Evolutionary conservation across 2,113 vertebrate species (phyloP), one percentile per base, ranked within the genome.

Genomic region (Hydrolagus affinis): DNA sequence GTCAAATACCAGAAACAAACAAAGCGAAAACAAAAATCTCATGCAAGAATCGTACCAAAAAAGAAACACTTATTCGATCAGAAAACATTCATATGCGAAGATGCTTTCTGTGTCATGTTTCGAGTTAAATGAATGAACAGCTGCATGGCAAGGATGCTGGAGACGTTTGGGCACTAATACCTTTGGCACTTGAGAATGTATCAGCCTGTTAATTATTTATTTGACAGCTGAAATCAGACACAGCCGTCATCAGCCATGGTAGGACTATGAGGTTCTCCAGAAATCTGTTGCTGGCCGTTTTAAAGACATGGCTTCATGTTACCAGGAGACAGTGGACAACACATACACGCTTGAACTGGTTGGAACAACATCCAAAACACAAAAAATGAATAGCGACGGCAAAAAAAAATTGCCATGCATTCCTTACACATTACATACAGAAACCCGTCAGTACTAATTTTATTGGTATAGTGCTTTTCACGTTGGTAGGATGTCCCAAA

Each of bases 141-240:
- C 78, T 83, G 78, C 78, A 68, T 15, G 21, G 62, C 19, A 83
- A 68, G 44, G 30, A 66, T 83, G 25, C 60, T 32, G 17, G 78
- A 83, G 60, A 57, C n/a, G 14, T 83, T 59, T 83, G 59, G 66
- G 60, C 15, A 83, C 9, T 83, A 66, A 83, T 66, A 66, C 60
- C 23, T 66, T 83, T 62, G 66, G 25, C 78, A 83, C 78, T 83
- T 83, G 32, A 17, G 9, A 83, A 60, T 83, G 60, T 21, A 66
- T 83, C 78, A 83, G 25, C 66, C 60, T 83, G 62, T 83, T 83
- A 83, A 83, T 83, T 83, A 83, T 83, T 83, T 28, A 83, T 83
- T 64, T 83, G 78, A 83, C 78, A 68, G 78, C 25, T 83, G 78
- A 83, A 83, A 83, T 64, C 62, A 66, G 78, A 83, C 25, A 83